Evolutionary conservation across 2,888 invertebrate species (phyloP), one percentile per base, ranked within the genome.

Genomic region (Asteroscopus sphinx): DNA sequence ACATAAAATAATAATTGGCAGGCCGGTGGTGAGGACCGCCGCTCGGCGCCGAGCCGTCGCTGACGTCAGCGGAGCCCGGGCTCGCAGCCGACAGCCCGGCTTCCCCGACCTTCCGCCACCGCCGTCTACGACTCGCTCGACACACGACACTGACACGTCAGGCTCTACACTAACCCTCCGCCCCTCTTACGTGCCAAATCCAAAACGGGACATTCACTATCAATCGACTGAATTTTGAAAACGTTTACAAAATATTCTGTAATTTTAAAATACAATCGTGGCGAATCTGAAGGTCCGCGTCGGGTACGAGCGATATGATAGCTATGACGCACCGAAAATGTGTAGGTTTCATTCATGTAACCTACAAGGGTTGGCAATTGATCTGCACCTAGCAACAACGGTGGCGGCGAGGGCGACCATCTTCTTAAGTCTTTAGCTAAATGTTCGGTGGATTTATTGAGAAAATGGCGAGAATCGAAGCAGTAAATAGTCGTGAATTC

Each of bases 51-150:
- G 89, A 87, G 88, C 87, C 88, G 91, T 89, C 93, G 92, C 92
- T 92, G 91, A 91, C 92, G 92, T 92, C 93, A 93, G 85, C 86
- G 92, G 89, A 91, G 91, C 91, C 91, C 88, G 88, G 89, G 89
- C 86, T 84, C 84, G 82, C 81, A 78, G 85, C 81, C 83, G 77
- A 83, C 80, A 71, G 88, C 86, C 90, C 90, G 92, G 91, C 91
- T 86, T 93, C 90, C 91, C 92, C 92, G 91, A 91, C 90, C 93
- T 92, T 92, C 88, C 89, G 86, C 84, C 89, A 85, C 90, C 89
- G 87, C 88, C 84, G 90, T 91, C 91, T 91, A 75, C 87, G 83
- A 83, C 82, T 86, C 85, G 82, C 79, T 81, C 86, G 83, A 81
- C 83, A 84, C 81, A 88, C 87, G 85, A 85, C 87, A 83, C 86